Evolutionary conservation across 2,113 vertebrate species (phyloP), one percentile per base, ranked within the genome.

Genomic region (Natator depressus): DNA sequence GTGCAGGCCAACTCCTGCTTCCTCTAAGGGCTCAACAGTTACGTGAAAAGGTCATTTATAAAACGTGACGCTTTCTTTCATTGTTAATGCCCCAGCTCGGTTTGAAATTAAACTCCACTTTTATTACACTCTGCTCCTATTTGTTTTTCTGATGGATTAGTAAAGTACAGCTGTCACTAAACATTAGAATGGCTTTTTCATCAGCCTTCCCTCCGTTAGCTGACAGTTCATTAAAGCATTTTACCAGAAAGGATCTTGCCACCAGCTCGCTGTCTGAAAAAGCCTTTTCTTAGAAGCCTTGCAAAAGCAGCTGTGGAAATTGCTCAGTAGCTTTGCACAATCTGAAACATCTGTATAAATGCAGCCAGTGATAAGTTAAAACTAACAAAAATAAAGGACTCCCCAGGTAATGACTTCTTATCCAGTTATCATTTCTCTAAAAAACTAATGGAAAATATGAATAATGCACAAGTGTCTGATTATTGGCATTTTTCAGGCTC

Each of bases 111-210:
- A 91, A 35, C 62, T 47, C 69, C 0, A 2, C 78, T 65, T 53
- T 87, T 38, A 35, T 80, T 82, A 46, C 91, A 3, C 51, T 0
- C 24, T 1, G 84, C 80, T 88, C 91, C 88, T 84, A 2, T 90
- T 91, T 79, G 88, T 91, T 94, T 59, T 93, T 93, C 10, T 5
- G 91, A 50, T 38, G 81, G 96, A 88, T 96, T 82, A 89, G 84
- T 59, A 81, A 88, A 80, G 88, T n/a, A 35, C 3, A 29, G 42
- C 89, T 89, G 95, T 91, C 94, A 29, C 75, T 51, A 8, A 27
- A 1, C 76, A 10, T 91, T 59, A 91, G 49, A 57, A 42, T 2
- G 5, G 89, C 81, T 31, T 83, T 79, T 90, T 65, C 92, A 53
- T 80, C 78, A 69, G 78, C 87, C 35, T 88, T 35, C 17, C 55